Evolutionary conservation across 23 tunicate genomes (phyloP), one percentile per base, ranked within the genome.

Genomic region (Styela plicata): DNA sequence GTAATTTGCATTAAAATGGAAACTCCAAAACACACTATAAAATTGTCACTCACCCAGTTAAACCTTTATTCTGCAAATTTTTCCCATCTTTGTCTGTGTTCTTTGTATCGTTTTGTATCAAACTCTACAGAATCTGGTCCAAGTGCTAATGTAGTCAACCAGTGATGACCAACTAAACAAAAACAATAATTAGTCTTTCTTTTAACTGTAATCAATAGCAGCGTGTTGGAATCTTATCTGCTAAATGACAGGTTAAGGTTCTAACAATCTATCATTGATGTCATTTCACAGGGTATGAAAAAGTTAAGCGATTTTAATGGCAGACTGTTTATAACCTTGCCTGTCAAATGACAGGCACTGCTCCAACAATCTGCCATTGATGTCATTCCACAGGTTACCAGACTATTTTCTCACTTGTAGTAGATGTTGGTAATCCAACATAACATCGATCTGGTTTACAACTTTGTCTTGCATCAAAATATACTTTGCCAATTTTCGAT

Each of bases 381-480:
- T n/a, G n/a, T n/a, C n/a, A n/a, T n/a, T n/a, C n/a, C n/a, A n/a
- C n/a, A n/a, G n/a, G n/a, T n/a, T n/a, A n/a, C n/a, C n/a, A n/a
- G n/a, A 57, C 64, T 18, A 20, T 57, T 27, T 34, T 30, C 83
- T 33, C 17, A 92, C 97, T 85, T 80, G 91, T 92, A 13, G 97
- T 92, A 29, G 97, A 92, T 18, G 97, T 87, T 7, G 97, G 97
- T 25, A 92, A 74, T 1, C 91, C 91, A 28, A 84, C 86, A 68
- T 92, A 92, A 64, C 97, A 92, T 63, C 97, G 85, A 32, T 86
- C 90, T 19, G 91, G 91, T 75, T 92, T 92, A 74, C 97, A 92
- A 33, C 63, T 71, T 62, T 74, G 86, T 62, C 90, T 64, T 23
- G 91, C 82, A 63, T 92, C 97, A 79, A 87, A 92, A 63, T 92